Base-by-base conservation (phyloP, 1,140 invertebrate species). In the Macrocentrus cingulum region DNA sequence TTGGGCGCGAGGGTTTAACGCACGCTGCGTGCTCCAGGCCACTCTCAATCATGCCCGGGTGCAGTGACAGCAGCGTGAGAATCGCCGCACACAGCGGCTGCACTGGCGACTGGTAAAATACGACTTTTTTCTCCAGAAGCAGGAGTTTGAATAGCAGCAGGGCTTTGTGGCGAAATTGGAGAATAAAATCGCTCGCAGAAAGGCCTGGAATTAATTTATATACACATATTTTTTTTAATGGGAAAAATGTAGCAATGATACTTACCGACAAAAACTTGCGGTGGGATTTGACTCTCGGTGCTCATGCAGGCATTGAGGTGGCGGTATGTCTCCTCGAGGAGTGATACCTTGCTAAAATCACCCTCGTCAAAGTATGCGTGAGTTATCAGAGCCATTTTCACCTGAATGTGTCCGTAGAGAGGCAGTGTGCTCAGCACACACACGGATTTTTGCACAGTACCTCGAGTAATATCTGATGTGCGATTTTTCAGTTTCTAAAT, bases 291-390 rank as follows among this genome's bases (percentile, higher is more conserved):
- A 66, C 87, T 82, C 65, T 92, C 79, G 76, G 82, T 69, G 16
- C 76, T 77, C 59, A 97, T 84, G 74, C 91, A 97, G 62, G 85
- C 85, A 79, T 96, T 96, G 2, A 99, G 81, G 80, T 97, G 95
- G 68, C 89, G 87, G 78, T 91, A 98, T 37, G 95, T 95, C 74
- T 98, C 93, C 71, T 95, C 87, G 45, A 99, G 80, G 20, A 99
- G 82, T 8, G 88, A 88, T n/a, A 91, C 89, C 76, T 93, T 89
- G 50, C 91, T 91, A 69, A 95, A 97, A 79, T 96, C 93, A 25
- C 91, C 91, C 80, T 98, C 92, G 60, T 96, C 88, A 78, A 99
- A 99, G 80, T 98, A 99, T 0, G 94, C 95, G 76, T 96, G 88
- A 0, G 97, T 98, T 59, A 99, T 98, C 1, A 99, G 81, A 53